Conservation (phyloP, 1,140 invertebrate genomes). For the Heliconius eleuchia region DNA sequence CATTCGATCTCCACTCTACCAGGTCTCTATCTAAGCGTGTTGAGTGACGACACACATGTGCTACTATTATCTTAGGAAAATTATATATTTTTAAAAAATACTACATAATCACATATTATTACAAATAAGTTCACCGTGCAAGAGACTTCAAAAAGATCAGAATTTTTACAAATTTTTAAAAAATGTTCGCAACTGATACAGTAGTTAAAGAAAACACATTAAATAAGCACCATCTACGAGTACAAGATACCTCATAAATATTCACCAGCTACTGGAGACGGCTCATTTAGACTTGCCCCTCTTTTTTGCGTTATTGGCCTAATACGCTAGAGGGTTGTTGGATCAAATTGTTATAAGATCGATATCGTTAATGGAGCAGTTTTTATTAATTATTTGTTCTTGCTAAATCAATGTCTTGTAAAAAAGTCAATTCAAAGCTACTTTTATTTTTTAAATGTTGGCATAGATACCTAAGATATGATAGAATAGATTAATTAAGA, state of each 20-base stretch:
- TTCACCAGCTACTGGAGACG: conserved; percentile 74
- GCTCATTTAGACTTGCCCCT: conserved; percentile 74
- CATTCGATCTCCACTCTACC: too few relatives aligned
- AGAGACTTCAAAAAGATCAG: background rate
- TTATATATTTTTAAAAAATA: too few relatives aligned
- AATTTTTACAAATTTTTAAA: background rate
- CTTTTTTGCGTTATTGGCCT: conserved; percentile 77
- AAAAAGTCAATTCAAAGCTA: background rate
- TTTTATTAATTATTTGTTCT: conserved; percentile 66
- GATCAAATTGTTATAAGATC: conserved; percentile 69
- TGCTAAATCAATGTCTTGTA: conserved; percentile 3
- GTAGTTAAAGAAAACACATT: conserved; percentile 48
- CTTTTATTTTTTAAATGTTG: too few relatives aligned
- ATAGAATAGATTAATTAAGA: too few relatives aligned
- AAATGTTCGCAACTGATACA: conserved; percentile 33
- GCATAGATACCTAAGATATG: too few relatives aligned
- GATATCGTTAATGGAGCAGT: conserved; percentile 70
- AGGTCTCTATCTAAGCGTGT: too few relatives aligned
- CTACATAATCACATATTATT: too few relatives aligned
- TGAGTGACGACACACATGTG: too few relatives aligned
- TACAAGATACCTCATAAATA: conserved; percentile 69
- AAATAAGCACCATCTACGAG: conserved; percentile 57
- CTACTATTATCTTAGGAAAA: too few relatives aligned
- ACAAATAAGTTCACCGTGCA: background rate
- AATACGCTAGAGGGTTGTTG: conserved; percentile 71